Percentiles rank a stretch among this genome's conserved stretches.
Evolutionary conservation across 2,797 vertebrate species (phyloP).

Genomic region (Hippocampus kuda): DNA sequence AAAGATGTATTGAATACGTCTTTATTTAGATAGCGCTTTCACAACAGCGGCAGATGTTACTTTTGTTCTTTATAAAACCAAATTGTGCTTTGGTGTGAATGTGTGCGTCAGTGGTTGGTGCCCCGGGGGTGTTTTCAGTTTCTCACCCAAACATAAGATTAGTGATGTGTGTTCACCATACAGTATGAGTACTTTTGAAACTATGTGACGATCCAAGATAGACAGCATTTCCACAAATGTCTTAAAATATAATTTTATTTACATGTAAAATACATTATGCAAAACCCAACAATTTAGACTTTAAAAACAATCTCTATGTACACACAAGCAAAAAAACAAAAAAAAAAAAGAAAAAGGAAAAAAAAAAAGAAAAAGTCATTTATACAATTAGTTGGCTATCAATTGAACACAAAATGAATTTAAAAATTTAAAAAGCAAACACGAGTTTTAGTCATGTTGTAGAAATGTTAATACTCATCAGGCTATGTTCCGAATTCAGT

Average conservation of each 20-base stretch:
- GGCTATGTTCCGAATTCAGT: constrained; percentile 39
- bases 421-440: neutral
- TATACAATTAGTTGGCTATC: neutral
- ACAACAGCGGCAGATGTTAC: too few relatives aligned
- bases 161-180: too few relatives aligned
- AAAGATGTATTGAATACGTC: too few relatives aligned
- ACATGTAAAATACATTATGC: constrained; percentile 54
- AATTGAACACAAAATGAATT: neutral
- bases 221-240: neutral
- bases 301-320: constrained; percentile 53
- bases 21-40: too few relatives aligned
- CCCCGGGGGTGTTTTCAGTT: too few relatives aligned
- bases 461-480: neutral
- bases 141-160: too few relatives aligned
- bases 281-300: constrained; percentile 33
- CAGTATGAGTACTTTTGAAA: neutral
- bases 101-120: too few relatives aligned
- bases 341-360: constrained; percentile 4
- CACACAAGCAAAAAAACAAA: constrained; percentile 46
- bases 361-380: constrained; percentile 8
- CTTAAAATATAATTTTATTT: constrained; percentile 72
- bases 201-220: neutral
- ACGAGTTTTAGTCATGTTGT: neutral
- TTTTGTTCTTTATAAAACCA: too few relatives aligned
- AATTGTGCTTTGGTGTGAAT: too few relatives aligned